Percentiles rank a stretch among this genome's conserved stretches.
phyloP scores from a whole-genome alignment of 2,888 invertebrate species.

The Apodemia hepburni region DNA sequence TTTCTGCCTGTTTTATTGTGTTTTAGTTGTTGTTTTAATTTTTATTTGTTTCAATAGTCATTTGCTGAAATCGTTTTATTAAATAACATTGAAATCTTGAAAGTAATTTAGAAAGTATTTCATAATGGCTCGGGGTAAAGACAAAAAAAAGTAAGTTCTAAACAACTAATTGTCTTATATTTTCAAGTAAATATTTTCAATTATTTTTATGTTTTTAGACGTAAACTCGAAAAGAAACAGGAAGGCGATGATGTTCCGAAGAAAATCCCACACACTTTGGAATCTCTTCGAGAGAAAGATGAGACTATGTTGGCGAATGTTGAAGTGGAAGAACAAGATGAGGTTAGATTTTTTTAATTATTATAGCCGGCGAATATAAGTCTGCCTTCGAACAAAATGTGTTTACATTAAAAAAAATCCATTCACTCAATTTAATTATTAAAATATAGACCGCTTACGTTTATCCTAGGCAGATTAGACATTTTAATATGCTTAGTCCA shows the following conservation, averaged over 20 bases:
- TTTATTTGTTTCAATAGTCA: no score
- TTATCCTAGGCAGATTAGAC: no score
- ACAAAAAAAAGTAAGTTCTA: constrained; percentile 69
- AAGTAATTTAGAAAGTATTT: background rate
- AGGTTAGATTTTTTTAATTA: constrained; percentile 65
- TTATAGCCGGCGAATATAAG: no score
- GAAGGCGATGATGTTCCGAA: constrained; percentile 73
- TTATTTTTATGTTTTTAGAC: constrained; percentile 39
- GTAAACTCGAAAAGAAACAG: constrained; percentile 70
- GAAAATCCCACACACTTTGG: constrained; percentile 92
- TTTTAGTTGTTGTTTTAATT: no score
- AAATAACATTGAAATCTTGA: no score
- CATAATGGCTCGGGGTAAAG: constrained; percentile 70
- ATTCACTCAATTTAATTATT: no score
- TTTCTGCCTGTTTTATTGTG: no score
- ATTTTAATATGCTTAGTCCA: no score
- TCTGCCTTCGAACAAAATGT: no score
- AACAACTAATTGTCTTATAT: constrained; percentile 24
- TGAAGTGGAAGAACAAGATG: constrained; percentile 88
- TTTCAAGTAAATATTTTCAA: constrained; percentile 26
- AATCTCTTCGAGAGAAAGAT: constrained; percentile 94
- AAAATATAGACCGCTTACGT: no score
- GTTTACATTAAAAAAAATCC: no score
- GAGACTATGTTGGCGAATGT: constrained; percentile 90
- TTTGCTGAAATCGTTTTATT: no score